These are phyloP conservation scores for Cosmia trapezina DNA, from an alignment of 2,888 invertebrate genomes.

Conservation along the genomic window DNA sequence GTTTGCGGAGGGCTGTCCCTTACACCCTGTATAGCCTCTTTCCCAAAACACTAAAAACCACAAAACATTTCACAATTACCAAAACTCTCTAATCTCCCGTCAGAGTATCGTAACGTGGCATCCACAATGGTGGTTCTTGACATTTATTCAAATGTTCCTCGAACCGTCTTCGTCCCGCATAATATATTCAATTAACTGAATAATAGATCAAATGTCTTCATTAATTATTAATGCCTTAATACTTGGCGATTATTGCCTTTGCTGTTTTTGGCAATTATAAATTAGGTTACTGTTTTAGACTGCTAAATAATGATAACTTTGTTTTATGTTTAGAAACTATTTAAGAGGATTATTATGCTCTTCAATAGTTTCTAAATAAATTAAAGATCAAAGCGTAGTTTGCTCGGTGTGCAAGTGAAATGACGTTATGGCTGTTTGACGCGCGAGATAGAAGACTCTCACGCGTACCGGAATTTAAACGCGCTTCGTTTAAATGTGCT, in stretches of 20 bases:
- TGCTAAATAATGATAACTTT: not conserved
- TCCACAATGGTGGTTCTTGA: constrained; percentile 47
- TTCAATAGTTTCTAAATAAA: no score
- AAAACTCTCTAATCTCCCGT: not conserved
- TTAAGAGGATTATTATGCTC: no score
- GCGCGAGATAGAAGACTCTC: no score
- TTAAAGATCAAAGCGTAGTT: no score
- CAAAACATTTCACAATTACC: not conserved
- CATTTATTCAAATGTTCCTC: constrained; percentile 66
- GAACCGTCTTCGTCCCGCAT: constrained; percentile 51
- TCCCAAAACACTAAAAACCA: not conserved
- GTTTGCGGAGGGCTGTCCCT: no score
- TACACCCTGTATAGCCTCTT: no score
- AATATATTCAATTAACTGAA: constrained; percentile 66
- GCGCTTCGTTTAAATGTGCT: no score
- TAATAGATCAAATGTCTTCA: constrained; percentile 56
- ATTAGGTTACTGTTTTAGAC: constrained; percentile 14
- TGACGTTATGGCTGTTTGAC: no score
- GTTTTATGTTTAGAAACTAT: not conserved
- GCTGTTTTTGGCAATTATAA: constrained; percentile 18
- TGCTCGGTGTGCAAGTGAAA: no score
- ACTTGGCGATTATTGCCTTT: constrained; percentile 33
- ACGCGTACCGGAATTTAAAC: no score
- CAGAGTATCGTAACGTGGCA: constrained; percentile 19
- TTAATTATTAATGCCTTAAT: constrained; percentile 52